A percentile compares a stretch with the other conserved stretches of the same genome.
Conservation (phyloP, 2,113 vertebrate genomes). For the Tyto alba region DNA sequence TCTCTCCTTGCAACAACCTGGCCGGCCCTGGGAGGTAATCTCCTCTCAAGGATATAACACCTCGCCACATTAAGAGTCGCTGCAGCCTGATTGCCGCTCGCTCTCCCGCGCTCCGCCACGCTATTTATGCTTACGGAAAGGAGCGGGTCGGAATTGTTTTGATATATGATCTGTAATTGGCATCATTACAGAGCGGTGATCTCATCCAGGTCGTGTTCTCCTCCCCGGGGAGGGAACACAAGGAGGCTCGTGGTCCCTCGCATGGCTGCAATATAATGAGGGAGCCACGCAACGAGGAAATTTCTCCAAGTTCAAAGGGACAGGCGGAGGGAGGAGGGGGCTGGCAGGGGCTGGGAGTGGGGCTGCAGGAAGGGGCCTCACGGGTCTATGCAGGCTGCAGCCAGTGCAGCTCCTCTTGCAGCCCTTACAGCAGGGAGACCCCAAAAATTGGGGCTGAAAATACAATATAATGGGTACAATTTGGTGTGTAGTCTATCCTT, state of each 20-base stretch:
- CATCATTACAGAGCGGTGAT: conserved; percentile 69
- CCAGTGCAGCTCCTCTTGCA: not conserved
- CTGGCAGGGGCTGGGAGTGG: not conserved
- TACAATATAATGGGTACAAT: fast-evolving
- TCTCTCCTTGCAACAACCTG: not conserved
- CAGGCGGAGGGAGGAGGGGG: not conserved
- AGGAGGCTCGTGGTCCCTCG: conserved; percentile 10
- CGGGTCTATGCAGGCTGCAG: not conserved
- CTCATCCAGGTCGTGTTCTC: conserved; percentile 64
- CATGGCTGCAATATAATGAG: conserved; percentile 51
- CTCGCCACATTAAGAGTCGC: not conserved
- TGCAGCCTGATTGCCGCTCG: not conserved
- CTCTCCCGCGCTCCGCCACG: not conserved
- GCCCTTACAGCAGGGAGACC: not conserved
- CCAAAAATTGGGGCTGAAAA: not conserved
- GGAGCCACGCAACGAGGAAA: not conserved
- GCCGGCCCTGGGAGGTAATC: not conserved
- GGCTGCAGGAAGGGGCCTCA: conserved; percentile 1
- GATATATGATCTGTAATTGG: conserved; percentile 71
- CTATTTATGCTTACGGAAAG: conserved; percentile 2
- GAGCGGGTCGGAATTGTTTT: conserved; percentile 60
- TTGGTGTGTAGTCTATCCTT: not conserved
- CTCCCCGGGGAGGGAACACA: conserved; percentile 32
- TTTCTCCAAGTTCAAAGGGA: conserved; percentile 58
- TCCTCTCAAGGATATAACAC: conserved; percentile 5